A percentile compares a stretch with the other conserved stretches of the same genome.
phyloP scores from a whole-genome alignment of 2,888 invertebrate species.

The Vanessa cardui region DNA sequence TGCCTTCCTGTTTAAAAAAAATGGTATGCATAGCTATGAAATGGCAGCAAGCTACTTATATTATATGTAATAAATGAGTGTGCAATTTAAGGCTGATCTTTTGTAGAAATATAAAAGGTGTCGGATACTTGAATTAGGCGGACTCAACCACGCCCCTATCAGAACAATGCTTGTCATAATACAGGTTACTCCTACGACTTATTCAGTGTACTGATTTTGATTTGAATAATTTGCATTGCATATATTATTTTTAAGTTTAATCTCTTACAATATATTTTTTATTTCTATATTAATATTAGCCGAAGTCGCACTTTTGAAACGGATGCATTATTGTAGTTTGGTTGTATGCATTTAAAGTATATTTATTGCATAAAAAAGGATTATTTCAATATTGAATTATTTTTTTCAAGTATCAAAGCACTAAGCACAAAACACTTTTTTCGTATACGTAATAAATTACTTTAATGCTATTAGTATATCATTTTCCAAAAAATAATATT shows the following conservation, averaged over 20 bases:
- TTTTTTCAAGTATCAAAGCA: no score
- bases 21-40: no score
- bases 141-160: conserved; percentile 18
- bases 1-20: no score
- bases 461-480: not conserved
- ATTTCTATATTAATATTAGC: no score
- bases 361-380: no score
- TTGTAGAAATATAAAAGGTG: conserved; percentile 12
- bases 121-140: conserved; percentile 23
- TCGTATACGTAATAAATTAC: not conserved
- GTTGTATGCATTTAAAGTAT: no score
- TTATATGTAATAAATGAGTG: not conserved
- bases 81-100: not conserved
- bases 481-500: not conserved
- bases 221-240: not conserved
- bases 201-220: conserved; percentile 11
- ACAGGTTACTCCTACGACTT: conserved; percentile 23
- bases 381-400: no score
- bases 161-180: conserved; percentile 24
- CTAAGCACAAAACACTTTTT: no score
- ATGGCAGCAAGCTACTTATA: not conserved
- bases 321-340: no score
- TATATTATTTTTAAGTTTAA: conserved; percentile 16
- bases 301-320: no score
- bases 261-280: not conserved